Evolutionary conservation across 2,113 vertebrate genomes (phyloP).

Genomic region (Chinchilla lanigera): DNA sequence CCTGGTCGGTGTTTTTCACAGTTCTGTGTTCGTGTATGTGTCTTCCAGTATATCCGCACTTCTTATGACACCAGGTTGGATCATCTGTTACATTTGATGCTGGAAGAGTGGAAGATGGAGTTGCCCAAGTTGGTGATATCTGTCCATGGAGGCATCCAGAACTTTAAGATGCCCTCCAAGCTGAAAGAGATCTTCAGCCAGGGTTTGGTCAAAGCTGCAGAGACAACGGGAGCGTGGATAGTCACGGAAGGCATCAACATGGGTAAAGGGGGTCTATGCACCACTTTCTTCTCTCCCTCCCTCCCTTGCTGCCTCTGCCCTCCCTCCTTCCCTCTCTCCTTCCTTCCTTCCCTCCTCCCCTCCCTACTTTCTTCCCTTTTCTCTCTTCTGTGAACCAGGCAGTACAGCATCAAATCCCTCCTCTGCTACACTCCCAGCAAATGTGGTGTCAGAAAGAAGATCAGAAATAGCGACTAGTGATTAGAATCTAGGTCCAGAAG

Average conservation of each 20-base stretch:
- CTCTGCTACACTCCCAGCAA: background rate
- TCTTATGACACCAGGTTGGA: slow-evolving; percentile 93
- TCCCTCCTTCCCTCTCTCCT: accelerated
- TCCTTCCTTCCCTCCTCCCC: background rate
- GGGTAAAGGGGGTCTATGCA: slow-evolving; percentile 83
- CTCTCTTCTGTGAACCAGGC: background rate
- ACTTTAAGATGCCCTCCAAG: slow-evolving; percentile 92
- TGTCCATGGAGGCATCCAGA: slow-evolving; percentile 94
- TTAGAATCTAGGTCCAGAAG: background rate
- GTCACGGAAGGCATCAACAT: slow-evolving; percentile 96
- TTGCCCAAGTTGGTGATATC: slow-evolving; percentile 95
- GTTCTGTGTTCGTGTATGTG: background rate
- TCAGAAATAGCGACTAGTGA: background rate
- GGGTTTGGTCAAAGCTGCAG: slow-evolving; percentile 94
- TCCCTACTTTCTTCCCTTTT: too few species aligned
- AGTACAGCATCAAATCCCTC: background rate
- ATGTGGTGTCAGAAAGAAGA: background rate
- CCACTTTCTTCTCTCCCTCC: background rate
- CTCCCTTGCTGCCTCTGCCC: background rate
- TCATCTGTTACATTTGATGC: slow-evolving; percentile 93
- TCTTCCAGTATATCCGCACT: slow-evolving; percentile 92
- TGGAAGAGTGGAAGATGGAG: slow-evolving; percentile 98
- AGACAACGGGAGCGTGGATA: slow-evolving; percentile 97
- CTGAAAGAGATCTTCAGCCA: slow-evolving; percentile 93
- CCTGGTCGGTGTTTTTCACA: background rate